Evolutionary conservation across 2,113 vertebrate genomes (phyloP).

Genomic region (Xiphorhynchus elegans): DNA sequence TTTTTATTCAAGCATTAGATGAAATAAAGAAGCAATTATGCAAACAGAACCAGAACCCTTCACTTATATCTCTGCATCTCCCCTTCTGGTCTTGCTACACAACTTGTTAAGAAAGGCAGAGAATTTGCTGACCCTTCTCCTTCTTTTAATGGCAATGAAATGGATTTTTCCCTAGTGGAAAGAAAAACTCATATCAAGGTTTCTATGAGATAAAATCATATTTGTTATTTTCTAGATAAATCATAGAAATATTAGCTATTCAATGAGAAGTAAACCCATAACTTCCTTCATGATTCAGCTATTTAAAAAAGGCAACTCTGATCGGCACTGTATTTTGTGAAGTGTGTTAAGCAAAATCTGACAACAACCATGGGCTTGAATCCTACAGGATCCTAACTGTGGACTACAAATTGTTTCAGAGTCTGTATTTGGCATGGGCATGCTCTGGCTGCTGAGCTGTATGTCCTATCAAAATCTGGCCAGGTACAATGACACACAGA

Average conservation of each 20-base stretch:
- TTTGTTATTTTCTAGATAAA: not conserved
- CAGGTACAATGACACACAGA: not conserved
- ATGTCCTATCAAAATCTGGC: not conserved
- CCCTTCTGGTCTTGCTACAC: not conserved
- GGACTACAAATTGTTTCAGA: not conserved
- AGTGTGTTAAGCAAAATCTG: no score
- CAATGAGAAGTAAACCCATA: not conserved
- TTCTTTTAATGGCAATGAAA: not conserved
- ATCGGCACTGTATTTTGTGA: not conserved
- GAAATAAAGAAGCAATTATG: not conserved
- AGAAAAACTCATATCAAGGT: not conserved
- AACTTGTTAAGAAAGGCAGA: not conserved
- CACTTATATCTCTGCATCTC: not conserved
- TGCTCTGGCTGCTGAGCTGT: not conserved
- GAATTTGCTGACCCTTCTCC: not conserved
- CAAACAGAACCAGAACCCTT: not conserved
- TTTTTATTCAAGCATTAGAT: not conserved
- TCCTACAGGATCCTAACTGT: not conserved
- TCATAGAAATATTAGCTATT: not conserved
- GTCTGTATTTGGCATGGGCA: rapidly evolving
- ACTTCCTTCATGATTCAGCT: not conserved
- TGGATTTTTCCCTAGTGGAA: not conserved
- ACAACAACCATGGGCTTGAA: rapidly evolving
- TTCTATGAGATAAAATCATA: not conserved
- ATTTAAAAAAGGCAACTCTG: not conserved